A percentile compares a stretch with the other conserved stretches of the same genome.
phyloP scores from a whole-genome alignment of 1,140 invertebrate species.

The Arion vulgaris region DNA sequence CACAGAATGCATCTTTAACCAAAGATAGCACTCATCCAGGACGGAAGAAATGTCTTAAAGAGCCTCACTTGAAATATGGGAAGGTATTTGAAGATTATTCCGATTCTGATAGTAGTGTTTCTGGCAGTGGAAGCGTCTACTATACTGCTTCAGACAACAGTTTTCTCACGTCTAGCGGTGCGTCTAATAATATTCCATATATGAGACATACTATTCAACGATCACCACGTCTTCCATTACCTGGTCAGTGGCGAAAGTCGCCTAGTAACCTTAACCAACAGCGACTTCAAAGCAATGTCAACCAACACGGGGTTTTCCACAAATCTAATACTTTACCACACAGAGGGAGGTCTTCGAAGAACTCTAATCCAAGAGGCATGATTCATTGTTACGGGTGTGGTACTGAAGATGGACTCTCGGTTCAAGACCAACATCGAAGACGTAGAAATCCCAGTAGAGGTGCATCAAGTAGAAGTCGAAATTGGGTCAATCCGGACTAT shows the following conservation, averaged over 20 bases:
- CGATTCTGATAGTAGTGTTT: background rate
- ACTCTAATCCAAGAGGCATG: background rate
- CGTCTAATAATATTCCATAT: background rate
- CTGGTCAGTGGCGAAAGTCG: background rate
- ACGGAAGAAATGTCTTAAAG: background rate
- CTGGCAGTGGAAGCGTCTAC: background rate
- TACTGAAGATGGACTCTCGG: background rate
- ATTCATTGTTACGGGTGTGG: conserved; percentile 9
- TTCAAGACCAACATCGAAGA: background rate
- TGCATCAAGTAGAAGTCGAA: background rate
- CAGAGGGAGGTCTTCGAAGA: background rate
- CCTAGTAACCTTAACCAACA: background rate
- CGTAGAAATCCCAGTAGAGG: background rate
- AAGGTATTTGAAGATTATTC: background rate
- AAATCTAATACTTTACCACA: background rate
- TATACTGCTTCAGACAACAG: conserved; percentile 12
- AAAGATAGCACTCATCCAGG: background rate
- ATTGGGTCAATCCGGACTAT: background rate
- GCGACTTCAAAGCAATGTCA: background rate
- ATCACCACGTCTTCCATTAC: background rate
- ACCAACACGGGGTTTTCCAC: background rate
- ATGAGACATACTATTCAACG: background rate
- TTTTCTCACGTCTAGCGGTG: background rate
- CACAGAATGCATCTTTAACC: background rate
- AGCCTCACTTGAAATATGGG: no score